Percentiles rank a stretch among this genome's conserved stretches.
Conservation (phyloP, 2,113 vertebrate genomes). For the Nyctereutes procyonoides region DNA sequence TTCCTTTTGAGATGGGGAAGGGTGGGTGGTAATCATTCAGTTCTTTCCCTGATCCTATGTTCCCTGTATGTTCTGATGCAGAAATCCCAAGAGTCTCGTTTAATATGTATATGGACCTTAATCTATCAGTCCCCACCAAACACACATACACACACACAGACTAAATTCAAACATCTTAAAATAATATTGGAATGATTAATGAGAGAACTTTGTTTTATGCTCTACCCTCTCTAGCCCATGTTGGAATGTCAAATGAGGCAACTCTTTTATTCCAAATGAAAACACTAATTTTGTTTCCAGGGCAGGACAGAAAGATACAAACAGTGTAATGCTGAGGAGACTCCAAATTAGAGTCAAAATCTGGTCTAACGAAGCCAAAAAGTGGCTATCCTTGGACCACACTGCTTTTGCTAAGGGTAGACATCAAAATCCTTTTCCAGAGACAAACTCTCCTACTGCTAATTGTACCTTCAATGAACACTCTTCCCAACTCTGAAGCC, state of each 20-base stretch:
- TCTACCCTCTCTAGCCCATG: constrained; percentile 63
- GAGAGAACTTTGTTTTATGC: constrained; percentile 70
- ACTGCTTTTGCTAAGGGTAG: background rate
- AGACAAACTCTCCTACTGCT: background rate
- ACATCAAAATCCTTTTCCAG: background rate
- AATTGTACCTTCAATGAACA: background rate
- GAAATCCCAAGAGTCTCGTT: background rate
- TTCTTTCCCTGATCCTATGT: constrained; percentile 15
- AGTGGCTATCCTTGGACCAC: background rate
- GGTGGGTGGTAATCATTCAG: background rate
- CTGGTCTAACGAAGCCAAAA: background rate
- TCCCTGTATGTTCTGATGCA: background rate
- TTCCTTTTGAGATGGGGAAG: background rate
- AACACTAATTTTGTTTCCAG: constrained; percentile 50
- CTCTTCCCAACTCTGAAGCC: background rate
- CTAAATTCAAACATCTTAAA: constrained; percentile 69
- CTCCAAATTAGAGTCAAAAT: background rate
- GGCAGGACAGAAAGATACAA: constrained; percentile 36
- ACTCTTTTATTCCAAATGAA: constrained; percentile 60
- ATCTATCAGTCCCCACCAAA: background rate
- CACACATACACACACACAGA: background rate
- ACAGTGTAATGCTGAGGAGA: background rate
- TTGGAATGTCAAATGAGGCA: constrained; percentile 74
- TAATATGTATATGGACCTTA: background rate
- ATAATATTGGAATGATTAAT: constrained; percentile 78